A percentile compares a stretch with the other conserved stretches of the same genome.
phyloP scores from a whole-genome alignment of 2,113 vertebrate genomes.

The Dascyllus trimaculatus region DNA sequence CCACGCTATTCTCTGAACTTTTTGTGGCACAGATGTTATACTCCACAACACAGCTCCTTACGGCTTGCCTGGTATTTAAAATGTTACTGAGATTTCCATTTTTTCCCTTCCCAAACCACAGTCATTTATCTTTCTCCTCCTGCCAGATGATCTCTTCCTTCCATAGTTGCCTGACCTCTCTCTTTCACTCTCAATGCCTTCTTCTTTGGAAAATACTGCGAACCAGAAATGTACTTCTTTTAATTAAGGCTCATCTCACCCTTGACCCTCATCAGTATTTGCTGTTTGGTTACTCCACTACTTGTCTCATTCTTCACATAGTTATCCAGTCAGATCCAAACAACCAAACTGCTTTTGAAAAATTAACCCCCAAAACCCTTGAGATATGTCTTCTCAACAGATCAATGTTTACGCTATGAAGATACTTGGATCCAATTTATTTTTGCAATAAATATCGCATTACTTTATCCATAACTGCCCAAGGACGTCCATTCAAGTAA shows the following conservation, averaged over 20 bases:
- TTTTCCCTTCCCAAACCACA: conserved; percentile 39
- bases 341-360: background rate
- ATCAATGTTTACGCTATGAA: conserved; percentile 12
- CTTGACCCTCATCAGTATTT: conserved; percentile 4
- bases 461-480: conserved; percentile 3
- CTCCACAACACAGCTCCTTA: background rate
- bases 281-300: background rate
- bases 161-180: conserved; percentile 31
- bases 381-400: background rate
- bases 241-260: conserved; percentile 6
- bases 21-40: conserved; percentile 22
- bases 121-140: conserved; percentile 49
- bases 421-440: background rate
- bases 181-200: conserved; percentile 6
- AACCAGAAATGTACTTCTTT: background rate
- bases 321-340: background rate
- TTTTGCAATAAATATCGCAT: conserved; percentile 9
- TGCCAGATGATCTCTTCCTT: conserved; percentile 44
- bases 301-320: background rate
- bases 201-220: background rate
- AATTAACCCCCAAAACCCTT: background rate
- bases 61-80: conserved; percentile 42
- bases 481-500: conserved; percentile 2
- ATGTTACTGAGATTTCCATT: conserved; percentile 43
- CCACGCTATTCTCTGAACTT: conserved; percentile 14